phyloP scores from a whole-genome alignment of 2,888 invertebrate genomes.

The Litoditis marina region DNA sequence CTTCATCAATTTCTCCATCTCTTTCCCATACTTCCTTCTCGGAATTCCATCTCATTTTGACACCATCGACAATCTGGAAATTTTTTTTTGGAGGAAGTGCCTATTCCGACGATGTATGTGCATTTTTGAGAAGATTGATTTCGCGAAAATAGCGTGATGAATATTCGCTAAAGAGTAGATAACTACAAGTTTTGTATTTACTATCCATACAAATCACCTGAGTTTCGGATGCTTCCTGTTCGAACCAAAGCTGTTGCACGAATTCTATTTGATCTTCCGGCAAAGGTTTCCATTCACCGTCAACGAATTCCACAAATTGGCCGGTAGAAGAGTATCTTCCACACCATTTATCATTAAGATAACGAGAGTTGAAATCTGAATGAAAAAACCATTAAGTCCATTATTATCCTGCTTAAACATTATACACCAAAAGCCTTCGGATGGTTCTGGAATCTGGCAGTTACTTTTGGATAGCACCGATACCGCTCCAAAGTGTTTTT shows the following conservation, averaged over 20 bases:
- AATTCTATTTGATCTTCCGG: constrained; percentile 34
- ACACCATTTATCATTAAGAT: constrained; percentile 36
- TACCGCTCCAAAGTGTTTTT: too few species aligned
- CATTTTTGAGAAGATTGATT: neutral
- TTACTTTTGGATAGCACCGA: too few species aligned
- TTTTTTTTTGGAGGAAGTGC: too few species aligned
- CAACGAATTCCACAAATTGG: constrained; percentile 35
- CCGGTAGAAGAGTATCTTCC: constrained; percentile 31
- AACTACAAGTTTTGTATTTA: neutral
- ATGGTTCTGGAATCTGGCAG: too few species aligned
- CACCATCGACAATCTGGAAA: constrained; percentile 11
- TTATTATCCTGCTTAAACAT: too few species aligned
- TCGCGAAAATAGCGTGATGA: neutral
- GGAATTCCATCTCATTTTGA: constrained; percentile 69
- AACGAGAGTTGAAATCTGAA: constrained; percentile 27
- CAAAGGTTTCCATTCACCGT: constrained; percentile 40
- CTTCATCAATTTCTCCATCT: constrained; percentile 75
- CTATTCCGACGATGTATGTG: neutral
- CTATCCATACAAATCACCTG: constrained; percentile 13
- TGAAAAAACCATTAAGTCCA: too few species aligned
- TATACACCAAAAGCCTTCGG: too few species aligned
- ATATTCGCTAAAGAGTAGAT: neutral
- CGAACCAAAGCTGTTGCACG: constrained; percentile 47
- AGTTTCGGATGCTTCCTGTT: constrained; percentile 36
- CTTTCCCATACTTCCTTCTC: constrained; percentile 85